Percentiles rank a stretch among this genome's conserved stretches.
Conservation (phyloP, 2,888 invertebrate genomes). For the Mesorhabditis belari region DNA sequence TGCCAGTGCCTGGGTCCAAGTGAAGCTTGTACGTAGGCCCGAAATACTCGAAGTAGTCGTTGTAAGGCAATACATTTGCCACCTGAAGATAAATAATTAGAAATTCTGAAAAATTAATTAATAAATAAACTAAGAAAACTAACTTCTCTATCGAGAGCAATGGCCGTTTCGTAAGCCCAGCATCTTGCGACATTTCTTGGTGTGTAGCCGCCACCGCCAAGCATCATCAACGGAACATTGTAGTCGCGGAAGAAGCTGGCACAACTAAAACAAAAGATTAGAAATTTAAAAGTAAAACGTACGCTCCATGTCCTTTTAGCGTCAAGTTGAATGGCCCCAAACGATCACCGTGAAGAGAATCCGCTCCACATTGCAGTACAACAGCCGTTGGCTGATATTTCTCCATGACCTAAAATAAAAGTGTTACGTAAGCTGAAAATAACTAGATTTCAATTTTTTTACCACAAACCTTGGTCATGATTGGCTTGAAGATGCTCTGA, state of each 20-base stretch:
- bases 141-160: slow-evolving; percentile 46
- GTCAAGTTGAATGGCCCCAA: slow-evolving; percentile 74
- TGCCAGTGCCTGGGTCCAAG: slow-evolving; percentile 37
- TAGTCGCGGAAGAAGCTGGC: slow-evolving; percentile 96
- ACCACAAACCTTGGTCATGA: slow-evolving; percentile 55
- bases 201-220: slow-evolving; percentile 73
- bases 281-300: background rate
- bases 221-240: slow-evolving; percentile 87
- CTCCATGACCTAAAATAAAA: slow-evolving; percentile 69
- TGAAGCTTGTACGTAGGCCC: slow-evolving; percentile 47
- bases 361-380: slow-evolving; percentile 96
- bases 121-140: slow-evolving; percentile 32
- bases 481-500: slow-evolving; percentile 74
- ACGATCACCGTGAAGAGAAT: slow-evolving; percentile 90
- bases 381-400: slow-evolving; percentile 96
- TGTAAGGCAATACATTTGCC: slow-evolving; percentile 44
- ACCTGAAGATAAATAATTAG: background rate
- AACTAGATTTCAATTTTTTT: background rate
- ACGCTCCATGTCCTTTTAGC: slow-evolving; percentile 30
- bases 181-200: slow-evolving; percentile 60
- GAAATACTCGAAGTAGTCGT: slow-evolving; percentile 47
- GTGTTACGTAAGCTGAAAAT: too few relatives aligned
- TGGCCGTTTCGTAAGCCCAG: slow-evolving; percentile 96
- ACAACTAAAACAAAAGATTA: slow-evolving; percentile 60
- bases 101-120: background rate